phyloP scores from a whole-genome alignment of 2,888 invertebrate genomes.

The Agrochola lota region DNA sequence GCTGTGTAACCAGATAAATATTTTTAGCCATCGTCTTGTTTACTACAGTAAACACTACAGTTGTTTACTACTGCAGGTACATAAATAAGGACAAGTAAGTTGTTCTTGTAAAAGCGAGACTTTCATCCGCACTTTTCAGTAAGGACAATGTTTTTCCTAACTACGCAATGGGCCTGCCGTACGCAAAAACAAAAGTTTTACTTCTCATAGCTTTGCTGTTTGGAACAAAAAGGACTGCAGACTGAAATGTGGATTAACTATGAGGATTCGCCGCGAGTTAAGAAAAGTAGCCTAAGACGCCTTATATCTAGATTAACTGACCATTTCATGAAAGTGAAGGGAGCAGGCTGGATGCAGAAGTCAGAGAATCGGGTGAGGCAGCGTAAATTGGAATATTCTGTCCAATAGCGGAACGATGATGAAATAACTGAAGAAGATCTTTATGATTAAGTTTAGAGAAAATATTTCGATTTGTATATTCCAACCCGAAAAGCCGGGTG shows the following conservation, averaged over 20 bases:
- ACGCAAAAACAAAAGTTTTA: conserved; percentile 33
- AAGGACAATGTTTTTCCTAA: conserved; percentile 14
- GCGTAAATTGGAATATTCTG: background rate
- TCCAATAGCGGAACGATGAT: background rate
- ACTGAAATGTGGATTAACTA: background rate
- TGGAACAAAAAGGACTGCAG: background rate
- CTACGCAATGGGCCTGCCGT: background rate
- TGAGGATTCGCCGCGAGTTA: no score
- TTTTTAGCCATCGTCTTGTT: background rate
- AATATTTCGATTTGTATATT: background rate
- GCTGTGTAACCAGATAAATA: background rate
- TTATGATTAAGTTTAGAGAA: background rate
- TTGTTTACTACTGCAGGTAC: no score
- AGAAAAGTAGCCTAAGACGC: background rate
- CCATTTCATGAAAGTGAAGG: background rate
- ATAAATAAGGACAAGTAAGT: conserved; percentile 7
- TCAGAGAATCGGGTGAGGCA: background rate
- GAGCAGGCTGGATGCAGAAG: background rate
- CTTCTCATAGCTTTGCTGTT: background rate
- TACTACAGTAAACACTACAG: background rate
- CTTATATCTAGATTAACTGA: background rate
- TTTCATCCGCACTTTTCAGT: conserved; percentile 8
- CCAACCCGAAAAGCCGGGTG: no score
- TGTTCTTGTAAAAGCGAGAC: background rate
- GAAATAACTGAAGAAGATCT: background rate